Conservation (phyloP, 2,888 invertebrate genomes). For the Portevinia maculata region DNA sequence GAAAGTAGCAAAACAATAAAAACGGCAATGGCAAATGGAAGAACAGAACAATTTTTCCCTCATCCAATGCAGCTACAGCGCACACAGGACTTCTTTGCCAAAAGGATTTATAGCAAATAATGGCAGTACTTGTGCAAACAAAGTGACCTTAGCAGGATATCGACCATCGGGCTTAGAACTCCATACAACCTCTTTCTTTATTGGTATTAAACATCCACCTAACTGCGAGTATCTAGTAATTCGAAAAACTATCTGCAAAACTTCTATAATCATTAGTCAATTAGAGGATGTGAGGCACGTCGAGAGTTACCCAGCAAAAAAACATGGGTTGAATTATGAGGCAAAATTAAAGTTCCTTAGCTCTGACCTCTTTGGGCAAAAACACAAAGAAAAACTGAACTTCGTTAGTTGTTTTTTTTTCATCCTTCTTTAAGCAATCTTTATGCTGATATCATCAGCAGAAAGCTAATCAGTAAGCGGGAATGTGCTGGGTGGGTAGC, state of each 20-base stretch:
- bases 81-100: slow-evolving; percentile 43
- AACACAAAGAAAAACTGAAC: slow-evolving; percentile 21
- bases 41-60: slow-evolving; percentile 7
- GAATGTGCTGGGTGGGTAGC: not conserved
- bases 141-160: slow-evolving; percentile 49
- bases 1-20: slow-evolving; percentile 46
- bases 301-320: not conserved
- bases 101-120: slow-evolving; percentile 65
- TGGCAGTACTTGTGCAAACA: slow-evolving; percentile 58
- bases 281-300: slow-evolving; percentile 44
- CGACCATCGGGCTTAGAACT: slow-evolving; percentile 20
- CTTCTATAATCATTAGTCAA: slow-evolving; percentile 68
- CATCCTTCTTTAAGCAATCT: slow-evolving; percentile 15
- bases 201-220: slow-evolving; percentile 26
- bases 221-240: slow-evolving; percentile 39
- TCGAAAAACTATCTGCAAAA: slow-evolving; percentile 66
- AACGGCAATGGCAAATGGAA: slow-evolving; percentile 18
- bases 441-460: slow-evolving; percentile 48
- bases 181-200: not conserved
- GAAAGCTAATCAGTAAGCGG: slow-evolving; percentile 38
- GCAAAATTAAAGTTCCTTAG: slow-evolving; percentile 30
- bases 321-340: slow-evolving; percentile 26
- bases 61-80: slow-evolving; percentile 44
- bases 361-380: slow-evolving; percentile 42
- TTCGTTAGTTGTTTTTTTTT: not conserved